phyloP scores from a whole-genome alignment of 2,888 invertebrate genomes.

The Doris montereyensis region DNA sequence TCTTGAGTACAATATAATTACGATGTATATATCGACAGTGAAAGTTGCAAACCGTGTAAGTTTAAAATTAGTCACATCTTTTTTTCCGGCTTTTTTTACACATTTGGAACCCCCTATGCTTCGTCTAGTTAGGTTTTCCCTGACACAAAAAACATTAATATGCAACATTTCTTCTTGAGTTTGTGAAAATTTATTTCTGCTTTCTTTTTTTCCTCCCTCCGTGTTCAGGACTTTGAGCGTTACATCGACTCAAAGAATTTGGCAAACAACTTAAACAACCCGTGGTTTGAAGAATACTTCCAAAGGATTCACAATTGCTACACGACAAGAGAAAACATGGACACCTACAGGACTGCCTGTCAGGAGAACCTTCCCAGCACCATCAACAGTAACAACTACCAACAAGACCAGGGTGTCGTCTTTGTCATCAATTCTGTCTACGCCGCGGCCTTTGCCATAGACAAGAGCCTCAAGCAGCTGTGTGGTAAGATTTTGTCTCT shows the following conservation, averaged over 20 bases:
- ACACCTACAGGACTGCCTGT: conserved; percentile 49
- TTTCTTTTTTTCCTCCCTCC: background rate
- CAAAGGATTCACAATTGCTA: conserved; percentile 71
- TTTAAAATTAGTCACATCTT: too few species aligned
- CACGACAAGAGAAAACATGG: conserved; percentile 49
- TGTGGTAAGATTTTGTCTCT: conserved; percentile 57
- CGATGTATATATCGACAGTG: too few species aligned
- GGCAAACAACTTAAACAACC: conserved; percentile 68
- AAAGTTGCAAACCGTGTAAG: too few species aligned
- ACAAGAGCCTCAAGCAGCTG: conserved; percentile 54
- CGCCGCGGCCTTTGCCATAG: conserved; percentile 63
- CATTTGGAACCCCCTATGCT: background rate
- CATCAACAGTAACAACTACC: conserved; percentile 52
- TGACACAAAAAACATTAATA: background rate
- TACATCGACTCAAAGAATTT: conserved; percentile 60
- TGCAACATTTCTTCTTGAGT: background rate
- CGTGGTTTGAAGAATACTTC: conserved; percentile 74
- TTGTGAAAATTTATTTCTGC: background rate
- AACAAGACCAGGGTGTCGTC: conserved; percentile 62
- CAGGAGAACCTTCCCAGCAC: conserved; percentile 47
- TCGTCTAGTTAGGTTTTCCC: too few species aligned
- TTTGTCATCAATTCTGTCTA: conserved; percentile 70
- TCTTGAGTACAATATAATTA: too few species aligned
- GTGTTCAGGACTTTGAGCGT: conserved; percentile 55
- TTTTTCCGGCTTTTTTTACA: too few species aligned